phyloP scores from a whole-genome alignment of 1,140 invertebrate species.

The Oedothorax gibbosus region DNA sequence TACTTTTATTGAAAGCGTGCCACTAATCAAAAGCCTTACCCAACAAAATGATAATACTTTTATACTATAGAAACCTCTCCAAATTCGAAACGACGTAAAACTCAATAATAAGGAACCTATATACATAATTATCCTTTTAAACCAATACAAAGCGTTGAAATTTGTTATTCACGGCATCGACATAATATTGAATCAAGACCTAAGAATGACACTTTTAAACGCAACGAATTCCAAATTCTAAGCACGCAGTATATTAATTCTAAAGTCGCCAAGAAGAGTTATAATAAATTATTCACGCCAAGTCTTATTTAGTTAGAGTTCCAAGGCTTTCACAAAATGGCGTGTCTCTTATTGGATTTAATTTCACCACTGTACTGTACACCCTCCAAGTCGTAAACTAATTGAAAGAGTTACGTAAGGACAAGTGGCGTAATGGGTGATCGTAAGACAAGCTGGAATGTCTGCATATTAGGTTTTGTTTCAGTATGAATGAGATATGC shows the following conservation, averaged over 20 bases:
- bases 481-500: neutral
- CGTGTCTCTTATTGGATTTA: slow-evolving; percentile 44
- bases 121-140: too few species aligned
- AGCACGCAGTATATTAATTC: slow-evolving; percentile 45
- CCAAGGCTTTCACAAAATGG: slow-evolving; percentile 14
- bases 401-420: neutral
- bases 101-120: too few species aligned
- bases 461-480: slow-evolving; percentile 24
- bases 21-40: too few species aligned
- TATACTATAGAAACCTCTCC: too few species aligned
- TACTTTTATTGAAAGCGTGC: too few species aligned
- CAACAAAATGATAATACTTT: too few species aligned
- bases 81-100: too few species aligned
- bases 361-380: slow-evolving; percentile 17
- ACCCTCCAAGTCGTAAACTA: slow-evolving; percentile 11
- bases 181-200: too few species aligned
- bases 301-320: slow-evolving; percentile 53
- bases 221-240: neutral
- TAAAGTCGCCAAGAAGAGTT: slow-evolving; percentile 13
- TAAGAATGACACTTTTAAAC: too few species aligned
- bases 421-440: slow-evolving; percentile 22
- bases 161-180: too few species aligned
- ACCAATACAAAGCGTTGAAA: too few species aligned
- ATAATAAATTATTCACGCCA: slow-evolving; percentile 54
- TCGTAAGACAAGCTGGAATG: neutral